These are phyloP conservation scores for Pseudorhombus dupliciocellatus DNA, from an alignment of 2,113 vertebrate species.

Conservation along the genomic window DNA sequence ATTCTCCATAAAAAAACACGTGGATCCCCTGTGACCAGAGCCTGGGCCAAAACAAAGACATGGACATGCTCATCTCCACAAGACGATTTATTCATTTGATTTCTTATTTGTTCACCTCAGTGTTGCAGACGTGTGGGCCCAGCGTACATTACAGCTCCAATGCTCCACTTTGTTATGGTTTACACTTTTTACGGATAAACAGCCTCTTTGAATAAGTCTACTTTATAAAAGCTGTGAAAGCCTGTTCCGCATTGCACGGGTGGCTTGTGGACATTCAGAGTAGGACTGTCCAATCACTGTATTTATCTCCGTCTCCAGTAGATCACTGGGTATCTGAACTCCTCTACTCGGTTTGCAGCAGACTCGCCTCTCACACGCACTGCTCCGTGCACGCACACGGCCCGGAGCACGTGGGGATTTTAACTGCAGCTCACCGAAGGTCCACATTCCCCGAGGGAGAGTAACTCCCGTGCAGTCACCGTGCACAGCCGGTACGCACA, in stretches of 20 bases:
- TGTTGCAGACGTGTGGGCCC: background rate
- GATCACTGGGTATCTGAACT: constrained; percentile 23
- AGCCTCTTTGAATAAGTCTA: background rate
- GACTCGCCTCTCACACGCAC: constrained; percentile 21
- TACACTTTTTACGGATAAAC: background rate
- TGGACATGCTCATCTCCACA: constrained; percentile 46
- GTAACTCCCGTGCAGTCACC: constrained; percentile 40
- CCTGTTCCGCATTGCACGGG: background rate
- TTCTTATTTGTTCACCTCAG: constrained; percentile 28
- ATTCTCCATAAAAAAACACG: constrained; percentile 55
- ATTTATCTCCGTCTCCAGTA: background rate
- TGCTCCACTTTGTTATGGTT: background rate
- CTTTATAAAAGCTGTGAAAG: background rate
- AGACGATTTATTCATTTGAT: constrained; percentile 11
- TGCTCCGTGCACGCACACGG: constrained; percentile 34
- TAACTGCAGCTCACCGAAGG: constrained; percentile 35
- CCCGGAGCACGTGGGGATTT: constrained; percentile 20
- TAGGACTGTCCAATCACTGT: constrained; percentile 1
- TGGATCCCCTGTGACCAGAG: constrained; percentile 56
- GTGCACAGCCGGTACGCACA: constrained; percentile 12
- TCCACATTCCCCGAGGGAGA: constrained; percentile 40
- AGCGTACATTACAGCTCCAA: background rate
- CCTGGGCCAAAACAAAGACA: constrained; percentile 50
- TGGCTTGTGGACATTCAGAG: background rate
- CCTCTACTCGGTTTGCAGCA: constrained; percentile 2